Conservation (phyloP, 2,797 vertebrate species). For the Pangasius macronema region DNA sequence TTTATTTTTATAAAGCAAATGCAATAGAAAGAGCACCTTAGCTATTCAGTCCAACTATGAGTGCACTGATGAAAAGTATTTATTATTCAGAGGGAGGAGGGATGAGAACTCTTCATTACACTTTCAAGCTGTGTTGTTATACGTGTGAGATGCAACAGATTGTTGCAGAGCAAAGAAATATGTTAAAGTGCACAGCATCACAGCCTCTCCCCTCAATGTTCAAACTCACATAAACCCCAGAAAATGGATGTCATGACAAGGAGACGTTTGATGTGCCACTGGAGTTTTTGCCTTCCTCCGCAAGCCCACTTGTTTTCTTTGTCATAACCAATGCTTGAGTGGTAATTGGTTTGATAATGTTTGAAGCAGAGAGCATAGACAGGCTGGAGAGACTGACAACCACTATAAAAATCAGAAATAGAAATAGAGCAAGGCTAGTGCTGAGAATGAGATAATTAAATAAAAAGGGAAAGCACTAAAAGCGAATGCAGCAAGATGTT, state of each 20-base stretch:
- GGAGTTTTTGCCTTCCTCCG: not conserved
- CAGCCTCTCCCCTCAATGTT: not conserved
- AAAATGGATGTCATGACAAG: not conserved
- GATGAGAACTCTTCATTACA: not conserved
- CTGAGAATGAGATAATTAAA: not conserved
- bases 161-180: not conserved
- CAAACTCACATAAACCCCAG: not conserved
- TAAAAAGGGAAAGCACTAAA: not conserved
- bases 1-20: not conserved
- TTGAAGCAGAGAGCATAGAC: not conserved
- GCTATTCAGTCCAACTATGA: not conserved
- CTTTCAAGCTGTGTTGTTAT: not conserved
- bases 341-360: not conserved
- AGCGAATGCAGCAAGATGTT: not conserved
- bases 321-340: not conserved
- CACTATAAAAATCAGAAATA: not conserved
- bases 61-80: not conserved
- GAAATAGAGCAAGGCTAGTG: not conserved
- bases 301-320: conserved; percentile 11
- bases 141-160: not conserved
- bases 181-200: conserved; percentile 6
- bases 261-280: not conserved
- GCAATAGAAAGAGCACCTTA: not conserved
- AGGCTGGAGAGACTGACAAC: not conserved
- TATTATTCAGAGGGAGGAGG: not conserved